Base-by-base conservation (phyloP, 2,797 vertebrate genomes). In the Lemur catta region DNA sequence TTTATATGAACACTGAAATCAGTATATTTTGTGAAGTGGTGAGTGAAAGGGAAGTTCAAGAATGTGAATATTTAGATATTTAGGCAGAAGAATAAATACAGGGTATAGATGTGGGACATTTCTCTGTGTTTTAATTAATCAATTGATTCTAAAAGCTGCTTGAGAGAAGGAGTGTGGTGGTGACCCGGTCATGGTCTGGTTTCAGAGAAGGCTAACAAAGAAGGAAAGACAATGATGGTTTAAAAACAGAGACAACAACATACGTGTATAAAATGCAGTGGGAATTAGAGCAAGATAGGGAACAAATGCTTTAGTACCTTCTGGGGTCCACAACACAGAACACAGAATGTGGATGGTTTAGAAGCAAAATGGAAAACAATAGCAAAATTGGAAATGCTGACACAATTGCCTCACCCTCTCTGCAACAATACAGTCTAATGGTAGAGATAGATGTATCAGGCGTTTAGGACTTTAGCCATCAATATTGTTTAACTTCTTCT, bases 21-120 rank as follows among this genome's bases (percentile, higher is more conserved):
- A 50, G 89, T 91, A 38, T 63, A 96, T 95, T 91, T 89, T 95
- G 35, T 61, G 41, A 96, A 89, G 89, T 93, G 92, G 55, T 84
- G 85, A 97, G 52, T 91, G 85, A 97, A 94, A 74, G 4, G 48
- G 69, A 93, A 97, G 84, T 69, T 87, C 30, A 89, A 89, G 24
- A 88, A 72, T 4, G 6, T 94, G 65, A 71, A n/a, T 71, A 69
- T 79, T 55, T 82, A 84, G 24, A 38, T 80, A 89, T 85, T 92
- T 35, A 15, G 8, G 5, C 63, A 79, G 17, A 82, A 8, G 26
- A 57, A 48, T 65, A 86, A 81, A 91, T 24, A 50, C 26, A 2
- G 61, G 11, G 2, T 18, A 28, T 28, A 38, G 38, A 76, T 38
- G 20, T 26, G 30, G 26, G 38, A 35, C 6, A 78, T 69, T 59